Evolutionary conservation across 2,113 vertebrate genomes (phyloP).

Genomic region (Holacanthus passer): DNA sequence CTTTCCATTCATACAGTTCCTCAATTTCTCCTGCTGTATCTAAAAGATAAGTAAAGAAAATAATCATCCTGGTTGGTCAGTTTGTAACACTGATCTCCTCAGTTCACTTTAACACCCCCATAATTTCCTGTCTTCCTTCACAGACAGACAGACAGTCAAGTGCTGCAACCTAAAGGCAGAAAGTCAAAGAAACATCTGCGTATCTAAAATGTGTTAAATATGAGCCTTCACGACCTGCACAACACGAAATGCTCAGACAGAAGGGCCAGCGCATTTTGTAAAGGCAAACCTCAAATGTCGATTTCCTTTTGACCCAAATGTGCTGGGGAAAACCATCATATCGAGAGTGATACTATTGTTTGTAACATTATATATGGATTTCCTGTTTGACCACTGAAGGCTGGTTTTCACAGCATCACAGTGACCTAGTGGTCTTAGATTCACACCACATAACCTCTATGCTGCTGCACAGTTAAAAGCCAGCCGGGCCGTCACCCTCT

Average conservation of each 20-base stretch:
- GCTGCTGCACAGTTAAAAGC: not conserved
- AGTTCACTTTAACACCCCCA: not conserved
- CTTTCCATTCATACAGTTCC: not conserved
- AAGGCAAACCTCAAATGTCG: constrained; percentile 18
- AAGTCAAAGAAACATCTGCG: not conserved
- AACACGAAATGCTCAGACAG: not conserved
- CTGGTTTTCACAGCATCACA: not conserved
- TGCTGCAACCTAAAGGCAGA: not conserved
- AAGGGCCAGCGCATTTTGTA: constrained; percentile 10
- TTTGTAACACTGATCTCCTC: not conserved
- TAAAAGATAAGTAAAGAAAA: not conserved
- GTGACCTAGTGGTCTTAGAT: not conserved
- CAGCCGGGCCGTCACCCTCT: too few relatives aligned
- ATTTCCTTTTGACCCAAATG: constrained; percentile 30
- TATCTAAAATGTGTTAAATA: not conserved
- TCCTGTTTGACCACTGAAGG: not conserved
- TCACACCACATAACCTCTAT: not conserved
- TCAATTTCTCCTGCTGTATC: not conserved
- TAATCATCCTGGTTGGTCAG: not conserved
- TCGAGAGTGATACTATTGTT: not conserved
- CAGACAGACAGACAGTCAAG: not conserved
- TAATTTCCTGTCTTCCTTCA: not conserved
- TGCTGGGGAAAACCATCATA: not conserved
- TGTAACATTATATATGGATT: not conserved
- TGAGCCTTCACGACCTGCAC: constrained; percentile 5